Evolutionary conservation across 2,888 invertebrate species (phyloP).

Genomic region (Buathra laborator): DNA sequence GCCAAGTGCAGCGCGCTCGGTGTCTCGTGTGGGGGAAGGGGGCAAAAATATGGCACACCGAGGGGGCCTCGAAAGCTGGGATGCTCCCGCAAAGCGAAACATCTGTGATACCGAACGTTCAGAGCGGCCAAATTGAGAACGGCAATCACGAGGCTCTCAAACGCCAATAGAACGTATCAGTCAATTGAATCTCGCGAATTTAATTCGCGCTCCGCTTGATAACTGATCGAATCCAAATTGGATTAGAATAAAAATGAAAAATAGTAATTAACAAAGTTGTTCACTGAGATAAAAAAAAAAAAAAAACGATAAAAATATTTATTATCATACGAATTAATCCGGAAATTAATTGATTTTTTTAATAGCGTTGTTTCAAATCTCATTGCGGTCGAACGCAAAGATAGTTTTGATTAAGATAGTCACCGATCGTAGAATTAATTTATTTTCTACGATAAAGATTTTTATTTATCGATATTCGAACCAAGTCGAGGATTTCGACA

Average conservation of each 20-base stretch:
- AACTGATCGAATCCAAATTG: not conserved
- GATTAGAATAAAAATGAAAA: not conserved
- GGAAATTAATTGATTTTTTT: too few relatives aligned
- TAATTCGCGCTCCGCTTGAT: not conserved
- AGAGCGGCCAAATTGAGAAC: constrained; percentile 13
- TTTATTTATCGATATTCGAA: too few relatives aligned
- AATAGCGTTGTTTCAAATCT: too few relatives aligned
- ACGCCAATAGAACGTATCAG: not conserved
- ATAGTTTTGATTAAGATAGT: too few relatives aligned
- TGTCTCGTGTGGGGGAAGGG: constrained; percentile 25
- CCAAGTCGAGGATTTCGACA: too few relatives aligned
- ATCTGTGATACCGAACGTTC: constrained; percentile 54
- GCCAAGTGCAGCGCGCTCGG: constrained; percentile 8
- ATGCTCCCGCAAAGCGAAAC: constrained; percentile 65
- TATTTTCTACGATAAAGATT: too few relatives aligned
- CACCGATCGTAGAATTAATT: too few relatives aligned
- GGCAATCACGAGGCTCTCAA: not conserved
- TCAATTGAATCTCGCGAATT: not conserved
- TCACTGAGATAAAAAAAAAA: not conserved
- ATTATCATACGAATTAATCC: too few relatives aligned
- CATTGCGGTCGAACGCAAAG: too few relatives aligned
- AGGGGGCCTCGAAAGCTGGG: constrained; percentile 50
- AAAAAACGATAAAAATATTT: not conserved
- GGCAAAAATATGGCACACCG: constrained; percentile 63
- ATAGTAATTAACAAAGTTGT: not conserved